Evolutionary conservation across 2,888 invertebrate genomes (phyloP).

Genomic region (Oithona nana): DNA sequence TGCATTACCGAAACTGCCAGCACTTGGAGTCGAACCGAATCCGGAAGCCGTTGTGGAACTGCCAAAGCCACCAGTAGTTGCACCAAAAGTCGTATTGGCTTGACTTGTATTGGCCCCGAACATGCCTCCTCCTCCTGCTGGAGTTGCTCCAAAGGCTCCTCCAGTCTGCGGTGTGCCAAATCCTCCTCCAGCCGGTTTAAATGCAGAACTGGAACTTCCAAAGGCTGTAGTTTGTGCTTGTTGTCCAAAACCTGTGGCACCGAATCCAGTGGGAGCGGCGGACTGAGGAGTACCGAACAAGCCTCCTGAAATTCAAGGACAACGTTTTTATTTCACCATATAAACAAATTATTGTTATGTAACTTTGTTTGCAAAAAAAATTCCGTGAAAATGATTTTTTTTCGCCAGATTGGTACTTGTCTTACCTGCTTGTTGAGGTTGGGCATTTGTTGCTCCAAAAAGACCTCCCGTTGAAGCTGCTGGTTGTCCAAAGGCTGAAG

Average conservation of each 20-base stretch:
- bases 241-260: slow-evolving; percentile 19
- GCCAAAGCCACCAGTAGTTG: neutral
- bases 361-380: too few relatives aligned
- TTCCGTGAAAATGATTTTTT: too few relatives aligned
- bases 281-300: slow-evolving; percentile 25
- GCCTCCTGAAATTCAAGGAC: slow-evolving; percentile 29
- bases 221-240: slow-evolving; percentile 21
- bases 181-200: slow-evolving; percentile 26
- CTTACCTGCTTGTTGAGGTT: too few relatives aligned
- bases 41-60: slow-evolving; percentile 19
- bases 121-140: neutral
- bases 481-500: slow-evolving; percentile 19
- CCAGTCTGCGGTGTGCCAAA: slow-evolving; percentile 19
- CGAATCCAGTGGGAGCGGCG: slow-evolving; percentile 22
- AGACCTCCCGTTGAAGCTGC: slow-evolving; percentile 19
- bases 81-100: slow-evolving; percentile 18
- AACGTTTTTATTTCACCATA: too few relatives aligned
- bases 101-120: slow-evolving; percentile 1
- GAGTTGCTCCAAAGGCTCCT: slow-evolving; percentile 20
- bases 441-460: slow-evolving; percentile 22
- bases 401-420: too few relatives aligned
- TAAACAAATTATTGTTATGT: too few relatives aligned
- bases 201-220: slow-evolving; percentile 22
- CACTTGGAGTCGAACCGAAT: slow-evolving; percentile 24
- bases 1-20: neutral